These are phyloP conservation scores for Psephotus haematonotus DNA, from an alignment of 2,113 vertebrate genomes.

Conservation along the genomic window DNA sequence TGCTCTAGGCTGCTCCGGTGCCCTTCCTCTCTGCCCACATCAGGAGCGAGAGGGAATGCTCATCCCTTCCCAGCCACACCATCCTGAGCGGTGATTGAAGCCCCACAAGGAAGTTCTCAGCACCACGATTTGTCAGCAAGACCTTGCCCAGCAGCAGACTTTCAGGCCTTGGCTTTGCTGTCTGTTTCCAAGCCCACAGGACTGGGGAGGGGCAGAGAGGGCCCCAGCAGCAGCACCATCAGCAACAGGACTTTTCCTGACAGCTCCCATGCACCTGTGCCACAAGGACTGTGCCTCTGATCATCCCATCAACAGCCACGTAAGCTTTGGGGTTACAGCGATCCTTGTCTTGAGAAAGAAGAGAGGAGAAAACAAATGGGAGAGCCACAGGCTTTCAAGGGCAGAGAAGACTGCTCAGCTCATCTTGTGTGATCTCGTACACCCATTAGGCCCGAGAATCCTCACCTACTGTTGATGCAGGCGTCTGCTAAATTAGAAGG, in stretches of 20 bases:
- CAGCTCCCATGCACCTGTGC: constrained; percentile 79
- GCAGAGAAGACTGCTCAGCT: not conserved
- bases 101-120: not conserved
- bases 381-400: not conserved
- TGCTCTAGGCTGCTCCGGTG: not conserved
- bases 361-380: not conserved
- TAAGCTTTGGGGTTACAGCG: constrained; percentile 87
- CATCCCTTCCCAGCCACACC: not conserved
- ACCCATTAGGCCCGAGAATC: not conserved
- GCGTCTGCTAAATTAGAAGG: not conserved
- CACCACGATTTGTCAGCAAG: not conserved
- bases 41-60: not conserved
- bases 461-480: not conserved
- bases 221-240: not conserved
- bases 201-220: not conserved
- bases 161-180: not conserved
- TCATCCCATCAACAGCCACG: constrained; percentile 86
- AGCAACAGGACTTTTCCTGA: not conserved
- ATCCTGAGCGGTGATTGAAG: not conserved
- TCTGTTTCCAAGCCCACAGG: not conserved
- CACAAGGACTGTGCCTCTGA: constrained; percentile 85
- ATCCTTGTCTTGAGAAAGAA: constrained; percentile 80
- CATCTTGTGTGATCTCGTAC: not conserved
- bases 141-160: not conserved
- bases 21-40: not conserved